phyloP scores from a whole-genome alignment of 2,888 invertebrate genomes.

The Drosophila rellima region DNA sequence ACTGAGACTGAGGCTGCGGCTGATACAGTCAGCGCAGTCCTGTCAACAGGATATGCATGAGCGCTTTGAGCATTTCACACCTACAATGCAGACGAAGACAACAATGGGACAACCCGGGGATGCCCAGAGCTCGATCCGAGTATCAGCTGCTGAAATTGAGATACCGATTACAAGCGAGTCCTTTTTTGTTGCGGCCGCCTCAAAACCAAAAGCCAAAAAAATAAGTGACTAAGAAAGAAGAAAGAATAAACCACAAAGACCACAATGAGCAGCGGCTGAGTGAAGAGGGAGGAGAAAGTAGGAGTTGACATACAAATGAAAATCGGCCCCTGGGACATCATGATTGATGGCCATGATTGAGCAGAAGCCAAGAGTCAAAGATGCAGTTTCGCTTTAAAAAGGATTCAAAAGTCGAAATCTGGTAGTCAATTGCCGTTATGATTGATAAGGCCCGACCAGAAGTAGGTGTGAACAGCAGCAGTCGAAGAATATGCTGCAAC shows the following conservation, averaged over 20 bases:
- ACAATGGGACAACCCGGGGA: constrained; percentile 47
- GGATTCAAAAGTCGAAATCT: constrained; percentile 53
- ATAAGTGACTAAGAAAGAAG: constrained; percentile 6
- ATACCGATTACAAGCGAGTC: constrained; percentile 37
- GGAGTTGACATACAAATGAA: constrained; percentile 75
- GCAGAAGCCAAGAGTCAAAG: constrained; percentile 71
- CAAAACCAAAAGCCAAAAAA: constrained; percentile 29
- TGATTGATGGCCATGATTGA: constrained; percentile 76
- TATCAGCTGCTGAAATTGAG: constrained; percentile 77
- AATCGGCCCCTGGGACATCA: constrained; percentile 40
- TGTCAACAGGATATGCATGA: constrained; percentile 84
- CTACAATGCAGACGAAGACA: constrained; percentile 71
- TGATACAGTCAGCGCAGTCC: constrained; percentile 44
- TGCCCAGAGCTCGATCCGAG: constrained; percentile 51
- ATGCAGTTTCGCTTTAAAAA: constrained; percentile 57
- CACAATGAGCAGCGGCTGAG: constrained; percentile 33
- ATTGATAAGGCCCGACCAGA: constrained; percentile 58
- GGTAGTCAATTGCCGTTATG: constrained; percentile 68
- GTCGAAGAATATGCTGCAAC: constrained; percentile 55
- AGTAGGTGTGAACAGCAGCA: constrained; percentile 73
- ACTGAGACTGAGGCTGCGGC: constrained; percentile 23
- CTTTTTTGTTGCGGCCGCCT: constrained; percentile 28
- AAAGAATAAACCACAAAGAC: constrained; percentile 62
- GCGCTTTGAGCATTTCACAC: constrained; percentile 81
- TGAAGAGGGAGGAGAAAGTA: constrained; percentile 48